These are phyloP conservation scores for Perodicticus potto DNA, from an alignment of 2,797 vertebrate genomes.

Conservation along the genomic window DNA sequence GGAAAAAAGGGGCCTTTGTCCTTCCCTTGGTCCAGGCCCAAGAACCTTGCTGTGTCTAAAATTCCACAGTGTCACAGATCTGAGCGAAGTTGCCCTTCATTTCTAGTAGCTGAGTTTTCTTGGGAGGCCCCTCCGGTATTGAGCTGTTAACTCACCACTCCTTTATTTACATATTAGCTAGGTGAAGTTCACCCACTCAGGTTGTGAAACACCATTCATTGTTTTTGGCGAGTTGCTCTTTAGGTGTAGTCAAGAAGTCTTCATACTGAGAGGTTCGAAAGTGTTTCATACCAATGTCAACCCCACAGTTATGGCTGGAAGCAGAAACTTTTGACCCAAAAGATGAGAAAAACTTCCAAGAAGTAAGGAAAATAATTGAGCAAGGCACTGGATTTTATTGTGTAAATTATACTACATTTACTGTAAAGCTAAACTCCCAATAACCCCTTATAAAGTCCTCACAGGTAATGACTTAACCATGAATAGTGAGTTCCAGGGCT, in stretches of 20 bases:
- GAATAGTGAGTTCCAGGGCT: constrained; percentile 77
- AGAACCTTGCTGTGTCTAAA: neutral
- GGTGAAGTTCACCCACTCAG: constrained; percentile 75
- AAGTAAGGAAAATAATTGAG: constrained; percentile 75
- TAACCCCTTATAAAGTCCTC: constrained; percentile 85
- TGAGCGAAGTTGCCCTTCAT: constrained; percentile 65
- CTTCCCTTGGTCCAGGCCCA: constrained; percentile 47
- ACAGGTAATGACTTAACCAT: constrained; percentile 84
- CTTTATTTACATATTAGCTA: constrained; percentile 83
- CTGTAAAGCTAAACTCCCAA: constrained; percentile 84
- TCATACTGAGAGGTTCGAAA: constrained; percentile 73
- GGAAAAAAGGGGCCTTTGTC: constrained; percentile 47
- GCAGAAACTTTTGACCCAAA: constrained; percentile 82
- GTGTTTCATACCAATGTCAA: constrained; percentile 78
- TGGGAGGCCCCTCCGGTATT: constrained; percentile 59
- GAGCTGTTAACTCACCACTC: constrained; percentile 75
- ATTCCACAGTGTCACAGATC: constrained; percentile 63
- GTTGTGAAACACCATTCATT: constrained; percentile 81
- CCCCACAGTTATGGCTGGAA: constrained; percentile 42
- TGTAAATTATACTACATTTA: constrained; percentile 77
- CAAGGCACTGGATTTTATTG: constrained; percentile 80
- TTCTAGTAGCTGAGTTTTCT: constrained; percentile 64
- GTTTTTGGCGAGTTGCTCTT: constrained; percentile 76
- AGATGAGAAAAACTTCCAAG: constrained; percentile 78
- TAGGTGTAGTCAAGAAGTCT: constrained; percentile 69